phyloP scores from a whole-genome alignment of 1,140 invertebrate species.

The Stegodyphus mimosarum region DNA sequence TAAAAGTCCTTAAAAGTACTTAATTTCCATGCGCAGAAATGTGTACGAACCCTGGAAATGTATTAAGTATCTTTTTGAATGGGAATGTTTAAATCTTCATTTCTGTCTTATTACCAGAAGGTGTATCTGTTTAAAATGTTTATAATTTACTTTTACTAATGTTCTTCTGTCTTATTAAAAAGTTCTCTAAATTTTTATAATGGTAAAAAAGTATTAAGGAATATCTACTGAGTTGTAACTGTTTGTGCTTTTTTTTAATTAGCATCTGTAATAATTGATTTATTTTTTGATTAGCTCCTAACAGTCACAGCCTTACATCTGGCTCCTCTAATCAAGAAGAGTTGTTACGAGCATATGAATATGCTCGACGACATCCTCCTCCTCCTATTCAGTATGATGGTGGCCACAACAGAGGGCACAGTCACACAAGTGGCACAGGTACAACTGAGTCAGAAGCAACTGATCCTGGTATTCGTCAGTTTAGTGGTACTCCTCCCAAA shows the following conservation, averaged over 20 bases:
- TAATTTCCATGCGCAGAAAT: too few relatives aligned
- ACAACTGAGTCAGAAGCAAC: conserved; percentile 65
- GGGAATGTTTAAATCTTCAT: too few relatives aligned
- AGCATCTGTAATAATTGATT: background rate
- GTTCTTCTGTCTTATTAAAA: too few relatives aligned
- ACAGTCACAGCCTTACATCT: conserved; percentile 61
- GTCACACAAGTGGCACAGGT: conserved; percentile 54
- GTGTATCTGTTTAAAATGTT: too few relatives aligned
- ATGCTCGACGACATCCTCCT: conserved; percentile 65
- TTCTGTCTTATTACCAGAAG: too few relatives aligned
- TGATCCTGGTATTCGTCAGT: conserved; percentile 69
- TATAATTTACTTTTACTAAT: too few relatives aligned
- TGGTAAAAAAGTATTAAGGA: too few relatives aligned
- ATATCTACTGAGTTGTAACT: background rate
- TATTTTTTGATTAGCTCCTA: conserved; percentile 42
- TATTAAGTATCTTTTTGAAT: too few relatives aligned
- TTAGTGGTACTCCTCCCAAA: conserved; percentile 69
- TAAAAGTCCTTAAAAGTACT: too few relatives aligned
- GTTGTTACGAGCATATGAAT: conserved; percentile 68
- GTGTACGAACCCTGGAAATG: too few relatives aligned
- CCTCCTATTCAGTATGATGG: conserved; percentile 55
- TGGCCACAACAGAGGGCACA: conserved; percentile 32
- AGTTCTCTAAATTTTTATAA: too few relatives aligned
- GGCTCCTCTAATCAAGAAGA: conserved; percentile 69
- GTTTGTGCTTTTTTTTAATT: background rate